Evolutionary conservation across 2,888 invertebrate genomes (phyloP), one percentile per base, ranked within the genome.

Genomic region (Steinernema scapterisci): DNA sequence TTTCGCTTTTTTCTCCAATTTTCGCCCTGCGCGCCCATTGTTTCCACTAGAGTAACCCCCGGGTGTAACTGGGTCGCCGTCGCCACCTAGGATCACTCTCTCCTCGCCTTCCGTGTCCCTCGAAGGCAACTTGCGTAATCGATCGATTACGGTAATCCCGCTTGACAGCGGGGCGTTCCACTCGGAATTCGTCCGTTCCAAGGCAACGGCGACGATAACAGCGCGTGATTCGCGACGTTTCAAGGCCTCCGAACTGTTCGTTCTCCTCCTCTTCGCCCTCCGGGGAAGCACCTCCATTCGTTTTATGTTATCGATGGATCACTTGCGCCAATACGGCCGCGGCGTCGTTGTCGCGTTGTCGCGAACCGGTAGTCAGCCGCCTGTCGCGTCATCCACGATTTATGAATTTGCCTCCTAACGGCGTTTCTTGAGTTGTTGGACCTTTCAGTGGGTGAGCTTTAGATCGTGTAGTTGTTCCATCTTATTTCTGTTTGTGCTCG

Each of bases 301-400:
- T 19, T 54, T 54, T 54, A 54, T 25, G 63, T 63, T 63, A 63
- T 63, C 63, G 63, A 63, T 63, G 27, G 27, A 63, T 63, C 63
- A 27, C 63, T 38, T 19, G 25, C 31, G 63, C 25, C 54, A 54
- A 54, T 54, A 54, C 54, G 38, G 38, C 38, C 38, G 38, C 38
- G n/a, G n/a, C n/a, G 9, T 38, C 38, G 54, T 54, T 23, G 54
- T 25, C 23, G 48, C 48, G 13, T 16, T 48, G 48, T 48, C 31
- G 63, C 38, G 31, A 38, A 63, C 27, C 63, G 31, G 63, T 27
- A 63, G 63, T 63, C 48, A 16, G 19, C 7, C 48, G 48, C 48
- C 48, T 31, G 31, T 63, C 63, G 31, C 31, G 54, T 25, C 54
- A 54, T 48, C 48, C 38, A 19, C 48, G 48, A 48, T 48, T 48